A percentile compares a stretch with the other conserved stretches of the same genome.
phyloP scores from a whole-genome alignment of 2,797 vertebrate species.

The Protosalanx chinensis region DNA sequence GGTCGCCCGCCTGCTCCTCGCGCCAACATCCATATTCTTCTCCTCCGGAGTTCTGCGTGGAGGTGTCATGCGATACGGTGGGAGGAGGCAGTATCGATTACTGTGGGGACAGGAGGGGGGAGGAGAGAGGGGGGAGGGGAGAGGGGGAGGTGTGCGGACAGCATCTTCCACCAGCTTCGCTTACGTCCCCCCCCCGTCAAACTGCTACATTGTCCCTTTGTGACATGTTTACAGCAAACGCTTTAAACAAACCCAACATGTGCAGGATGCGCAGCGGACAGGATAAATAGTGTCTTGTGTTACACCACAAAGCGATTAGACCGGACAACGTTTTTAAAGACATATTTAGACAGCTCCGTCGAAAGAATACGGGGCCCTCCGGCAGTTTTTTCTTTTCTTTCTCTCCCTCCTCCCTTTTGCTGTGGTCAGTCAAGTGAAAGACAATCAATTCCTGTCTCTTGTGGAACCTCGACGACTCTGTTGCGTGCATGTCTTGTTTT shows the following conservation, averaged over 20 bases:
- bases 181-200: constrained; percentile 44
- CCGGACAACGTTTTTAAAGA: constrained; percentile 19
- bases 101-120: constrained; percentile 55
- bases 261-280: constrained; percentile 7
- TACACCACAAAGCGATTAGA: constrained; percentile 40
- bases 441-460: neutral
- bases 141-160: constrained; percentile 48
- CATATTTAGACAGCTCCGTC: constrained; percentile 5
- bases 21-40: constrained; percentile 49
- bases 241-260: constrained; percentile 43
- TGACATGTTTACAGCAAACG: constrained; percentile 52
- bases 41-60: constrained; percentile 54
- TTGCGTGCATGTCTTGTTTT: neutral
- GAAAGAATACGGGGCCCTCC: neutral
- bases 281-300: constrained; percentile 33
- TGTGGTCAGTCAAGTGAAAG: constrained; percentile 7
- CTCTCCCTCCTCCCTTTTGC: neutral
- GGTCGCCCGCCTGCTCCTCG: constrained; percentile 26
- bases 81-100: constrained; percentile 64
- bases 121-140: constrained; percentile 20
- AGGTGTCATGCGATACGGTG: constrained; percentile 64
- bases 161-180: constrained; percentile 49
- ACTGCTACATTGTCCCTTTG: constrained; percentile 48
- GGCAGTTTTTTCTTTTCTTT: neutral
- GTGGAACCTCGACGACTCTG: neutral